Base-by-base conservation (phyloP, 2,113 vertebrate species). In the Callionymus lyra region DNA sequence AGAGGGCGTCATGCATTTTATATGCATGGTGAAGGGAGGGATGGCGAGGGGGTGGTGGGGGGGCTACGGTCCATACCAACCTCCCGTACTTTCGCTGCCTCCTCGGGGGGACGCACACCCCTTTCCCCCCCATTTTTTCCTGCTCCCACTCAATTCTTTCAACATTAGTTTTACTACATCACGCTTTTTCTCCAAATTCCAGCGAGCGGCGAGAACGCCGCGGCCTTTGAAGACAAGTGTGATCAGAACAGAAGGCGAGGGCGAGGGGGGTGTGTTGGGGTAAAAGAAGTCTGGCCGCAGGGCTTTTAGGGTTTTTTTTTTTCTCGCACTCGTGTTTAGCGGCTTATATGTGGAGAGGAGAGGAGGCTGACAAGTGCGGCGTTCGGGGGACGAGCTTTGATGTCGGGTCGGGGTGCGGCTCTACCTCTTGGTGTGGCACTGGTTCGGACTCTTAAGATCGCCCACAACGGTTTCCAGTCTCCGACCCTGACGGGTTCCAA, bases 331-430 rank as follows among this genome's bases (percentile, higher is more conserved):
- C 47, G 16, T 72, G 66, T 77, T 82, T 76, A 72, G 71, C 51
- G 50, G 74, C 43, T 52, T 52, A 59, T n/a, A n/a, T n/a, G n/a
- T 50, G 50, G 65, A 55, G 56, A 44, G 12, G 64, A 71, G 6
- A 62, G 55, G 66, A 61, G 68, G 59, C 68, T 77, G 76, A 79
- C 72, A 67, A 68, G 66, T 70, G 72, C 56, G 54, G 70, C 45
- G 79, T 79, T 81, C 72, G 73, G 76, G 77, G 81, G 74, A n/a
- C n/a, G 68, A 70, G 70, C 79, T 86, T 84, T 84, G 82, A 86
- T 74, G 81, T 84, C 33, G 58, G 74, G 57, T 47, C 47, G 34
- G 64, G 76, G 49, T 44, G 64, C 50, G 53, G 72, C 59, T 31
- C 40, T 21, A 18, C 14, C 13, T 27, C 21, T 27, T 8, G 4